Evolutionary conservation across 2,888 invertebrate genomes (phyloP).

Genomic region (Nycteola revayana): DNA sequence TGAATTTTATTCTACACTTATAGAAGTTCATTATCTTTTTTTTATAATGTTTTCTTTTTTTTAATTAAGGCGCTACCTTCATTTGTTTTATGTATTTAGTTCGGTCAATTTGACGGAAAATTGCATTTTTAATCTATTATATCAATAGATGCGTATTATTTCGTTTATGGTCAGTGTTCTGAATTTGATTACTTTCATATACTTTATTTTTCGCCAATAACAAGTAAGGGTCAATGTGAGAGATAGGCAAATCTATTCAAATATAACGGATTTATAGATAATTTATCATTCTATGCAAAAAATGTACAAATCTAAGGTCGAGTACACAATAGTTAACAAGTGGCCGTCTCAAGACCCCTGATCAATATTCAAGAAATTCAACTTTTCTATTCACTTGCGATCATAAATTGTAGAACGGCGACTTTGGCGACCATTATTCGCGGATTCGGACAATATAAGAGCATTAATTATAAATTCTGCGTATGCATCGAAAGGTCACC

Average conservation of each 20-base stretch:
- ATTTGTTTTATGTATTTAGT: no score
- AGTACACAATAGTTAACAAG: slow-evolving; percentile 59
- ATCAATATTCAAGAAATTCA: slow-evolving; percentile 78
- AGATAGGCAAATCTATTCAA: slow-evolving; percentile 18
- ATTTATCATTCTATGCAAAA: slow-evolving; percentile 30
- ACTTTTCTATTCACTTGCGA: slow-evolving; percentile 62
- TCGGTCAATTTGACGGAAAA: no score
- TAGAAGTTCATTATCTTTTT: no score
- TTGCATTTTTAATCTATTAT: no score
- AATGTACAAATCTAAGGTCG: slow-evolving; percentile 55
- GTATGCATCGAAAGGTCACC: slow-evolving; percentile 65
- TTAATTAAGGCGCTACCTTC: no score
- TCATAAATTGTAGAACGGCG: slow-evolving; percentile 55
- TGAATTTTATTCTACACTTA: no score
- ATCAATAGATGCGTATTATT: no score
- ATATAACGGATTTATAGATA: slow-evolving; percentile 27
- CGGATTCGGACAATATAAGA: slow-evolving; percentile 62
- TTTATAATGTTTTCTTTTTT: no score
- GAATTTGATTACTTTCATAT: no score
- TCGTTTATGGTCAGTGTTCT: no score
- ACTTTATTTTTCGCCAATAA: no score
- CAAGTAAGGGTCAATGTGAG: no score
- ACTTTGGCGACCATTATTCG: slow-evolving; percentile 61
- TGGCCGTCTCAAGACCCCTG: slow-evolving; percentile 63
- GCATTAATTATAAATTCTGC: slow-evolving; percentile 79